These are phyloP conservation scores for Erpornis zantholeuca DNA, from an alignment of 2,113 vertebrate species.

Conservation along the genomic window DNA sequence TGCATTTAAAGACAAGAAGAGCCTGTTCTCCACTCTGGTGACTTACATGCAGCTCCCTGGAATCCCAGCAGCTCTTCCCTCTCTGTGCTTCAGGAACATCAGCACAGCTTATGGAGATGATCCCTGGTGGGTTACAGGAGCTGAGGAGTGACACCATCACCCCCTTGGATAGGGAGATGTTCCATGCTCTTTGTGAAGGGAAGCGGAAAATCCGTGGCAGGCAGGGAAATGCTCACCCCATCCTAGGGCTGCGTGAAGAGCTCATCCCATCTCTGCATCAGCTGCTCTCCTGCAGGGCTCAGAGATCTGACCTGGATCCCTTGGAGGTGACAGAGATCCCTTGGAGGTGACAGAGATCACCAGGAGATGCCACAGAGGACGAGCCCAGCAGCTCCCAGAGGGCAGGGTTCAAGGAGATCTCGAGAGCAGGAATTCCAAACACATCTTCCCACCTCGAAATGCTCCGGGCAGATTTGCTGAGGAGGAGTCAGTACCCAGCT, in stretches of 20 bases:
- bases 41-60: background rate
- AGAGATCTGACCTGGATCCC: background rate
- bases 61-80: background rate
- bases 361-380: rapidly evolving
- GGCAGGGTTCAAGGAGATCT: background rate
- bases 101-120: background rate
- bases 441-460: background rate
- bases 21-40: background rate
- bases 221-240: background rate
- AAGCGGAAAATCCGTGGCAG: background rate
- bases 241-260: background rate
- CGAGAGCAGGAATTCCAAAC: background rate
- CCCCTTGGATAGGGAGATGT: background rate
- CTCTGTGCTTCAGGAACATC: background rate
- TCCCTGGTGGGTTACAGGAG: background rate
- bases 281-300: background rate
- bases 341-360: background rate
- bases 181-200: rapidly evolving
- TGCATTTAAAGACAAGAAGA: background rate
- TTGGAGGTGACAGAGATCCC: background rate
- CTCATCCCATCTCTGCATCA: background rate
- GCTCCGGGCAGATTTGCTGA: background rate
- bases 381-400: background rate
- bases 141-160: background rate
- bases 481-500: background rate